A percentile compares a stretch with the other conserved stretches of the same genome.
These are phyloP conservation scores for Ptychoptera albimana DNA, from an alignment of 2,888 invertebrate species.

Conservation along the genomic window DNA sequence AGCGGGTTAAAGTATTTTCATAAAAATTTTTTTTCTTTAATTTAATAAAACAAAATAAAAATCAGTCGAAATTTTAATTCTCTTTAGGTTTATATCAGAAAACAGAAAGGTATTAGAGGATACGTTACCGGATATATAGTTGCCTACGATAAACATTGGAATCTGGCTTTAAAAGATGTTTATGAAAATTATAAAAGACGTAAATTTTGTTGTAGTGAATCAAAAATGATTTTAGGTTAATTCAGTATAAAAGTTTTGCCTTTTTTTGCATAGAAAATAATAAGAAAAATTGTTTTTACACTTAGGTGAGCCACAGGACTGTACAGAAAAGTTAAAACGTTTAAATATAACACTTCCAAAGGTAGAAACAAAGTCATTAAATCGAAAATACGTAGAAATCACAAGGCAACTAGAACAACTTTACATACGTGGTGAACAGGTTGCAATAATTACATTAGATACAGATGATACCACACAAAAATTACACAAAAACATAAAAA, in stretches of 20 bases:
- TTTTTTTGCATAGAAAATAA: conserved; percentile 2
- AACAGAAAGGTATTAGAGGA: conserved; percentile 55
- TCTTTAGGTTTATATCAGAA: conserved; percentile 56
- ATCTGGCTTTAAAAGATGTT: conserved; percentile 69
- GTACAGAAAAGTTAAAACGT: conserved; percentile 29
- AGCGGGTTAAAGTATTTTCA: conserved; percentile 16
- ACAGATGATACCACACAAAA: background rate
- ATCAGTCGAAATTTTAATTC: background rate
- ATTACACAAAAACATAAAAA: background rate
- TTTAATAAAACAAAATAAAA: background rate
- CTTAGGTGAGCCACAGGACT: conserved; percentile 30
- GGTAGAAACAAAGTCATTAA: conserved; percentile 38
- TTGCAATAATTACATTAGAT: conserved; percentile 38
- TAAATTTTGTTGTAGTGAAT: conserved; percentile 23
- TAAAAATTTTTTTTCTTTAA: too few relatives aligned
- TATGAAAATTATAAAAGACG: conserved; percentile 63
- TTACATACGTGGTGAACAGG: conserved; percentile 61
- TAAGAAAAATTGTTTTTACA: conserved; percentile 13
- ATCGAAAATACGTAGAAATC: conserved; percentile 48
- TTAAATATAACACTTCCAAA: conserved; percentile 36
- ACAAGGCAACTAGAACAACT: conserved; percentile 49
- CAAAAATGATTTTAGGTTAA: conserved; percentile 13
- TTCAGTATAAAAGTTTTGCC: background rate
- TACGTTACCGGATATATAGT: conserved; percentile 60
- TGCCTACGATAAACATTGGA: conserved; percentile 91